phyloP scores from a whole-genome alignment of 2,888 invertebrate genomes.

The Drosophila recens region DNA sequence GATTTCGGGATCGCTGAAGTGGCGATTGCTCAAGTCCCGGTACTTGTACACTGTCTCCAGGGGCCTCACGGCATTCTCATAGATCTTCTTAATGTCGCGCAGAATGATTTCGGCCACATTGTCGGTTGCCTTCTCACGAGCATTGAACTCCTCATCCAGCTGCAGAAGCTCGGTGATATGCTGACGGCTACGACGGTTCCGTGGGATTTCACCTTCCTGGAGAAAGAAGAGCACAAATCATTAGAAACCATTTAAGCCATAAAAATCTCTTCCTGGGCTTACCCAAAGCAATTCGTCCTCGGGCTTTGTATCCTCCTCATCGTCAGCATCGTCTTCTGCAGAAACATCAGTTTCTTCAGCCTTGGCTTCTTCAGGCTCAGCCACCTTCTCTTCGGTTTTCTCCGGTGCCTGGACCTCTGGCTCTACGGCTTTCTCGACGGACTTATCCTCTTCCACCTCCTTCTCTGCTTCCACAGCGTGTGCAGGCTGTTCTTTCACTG shows the following conservation, averaged over 20 bases:
- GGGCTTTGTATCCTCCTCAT: conserved; percentile 86
- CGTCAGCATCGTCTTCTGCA: conserved; percentile 39
- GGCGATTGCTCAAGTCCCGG: conserved; percentile 95
- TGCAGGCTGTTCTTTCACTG: conserved; percentile 24
- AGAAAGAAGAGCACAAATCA: background rate
- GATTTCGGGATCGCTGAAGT: conserved; percentile 97
- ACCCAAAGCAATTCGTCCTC: conserved; percentile 89
- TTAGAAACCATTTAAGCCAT: background rate
- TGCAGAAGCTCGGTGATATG: conserved; percentile 93
- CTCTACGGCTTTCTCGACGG: conserved; percentile 65
- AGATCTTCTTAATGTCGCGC: conserved; percentile 93
- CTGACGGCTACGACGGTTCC: conserved; percentile 91
- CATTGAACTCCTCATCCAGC: conserved; percentile 91
- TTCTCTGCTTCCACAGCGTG: conserved; percentile 12
- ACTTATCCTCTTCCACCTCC: conserved; percentile 57
- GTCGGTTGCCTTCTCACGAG: conserved; percentile 89
- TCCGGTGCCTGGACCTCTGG: conserved; percentile 41
- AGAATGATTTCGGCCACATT: conserved; percentile 92
- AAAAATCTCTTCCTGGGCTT: conserved; percentile 55
- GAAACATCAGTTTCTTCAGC: conserved; percentile 49
- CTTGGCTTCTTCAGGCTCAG: conserved; percentile 41
- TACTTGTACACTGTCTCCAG: conserved; percentile 96
- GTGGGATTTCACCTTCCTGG: conserved; percentile 90
- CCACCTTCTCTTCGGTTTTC: conserved; percentile 65
- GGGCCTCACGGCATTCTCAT: conserved; percentile 95